Base-by-base conservation (phyloP, 1,140 invertebrate species). In the Geopemphigus sp. region DNA sequence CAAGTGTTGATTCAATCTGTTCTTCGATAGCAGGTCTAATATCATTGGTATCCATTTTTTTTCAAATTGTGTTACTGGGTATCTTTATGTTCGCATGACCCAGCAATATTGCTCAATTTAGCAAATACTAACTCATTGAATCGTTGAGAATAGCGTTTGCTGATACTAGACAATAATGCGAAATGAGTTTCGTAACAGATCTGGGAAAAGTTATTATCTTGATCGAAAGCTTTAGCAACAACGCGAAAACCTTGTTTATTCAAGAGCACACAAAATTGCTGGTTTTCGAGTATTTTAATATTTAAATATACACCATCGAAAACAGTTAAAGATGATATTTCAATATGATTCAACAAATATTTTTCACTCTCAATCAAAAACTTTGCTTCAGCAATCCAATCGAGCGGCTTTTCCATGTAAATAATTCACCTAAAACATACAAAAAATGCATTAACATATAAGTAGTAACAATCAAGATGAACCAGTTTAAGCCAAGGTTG, bases 401-500 rank as follows among this genome's bases (percentile, higher is more conserved):
- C 74, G 26, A 61, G 56, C 5, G 74, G 57, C 19, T 26, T 78
- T 78, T 78, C 74, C 74, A 78, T 78, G 57, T 78, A 78, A 78
- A 26, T 45, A 14, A 24, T 61, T 59, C 57, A 61, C 74, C 74
- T 78, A 32, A 61, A 78, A 78, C 17, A 63, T 50, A 74, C n/a
- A 19, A 63, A 47, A 76, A 61, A 61, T 56, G 22, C 11, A 76
- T 57, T 76, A 76, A 76, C n/a, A 32, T 76, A 4, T 39, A 45
- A 32, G 53, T 45, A 57, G 22, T 45, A 24, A 19, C 19, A 59
- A 59, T 59, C 72, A 76, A 76, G 72, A 76, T 76, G 72, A 59
- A 76, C 72, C 72, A 76, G 72, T 76, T 76, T 39, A 76, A 76
- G 22, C 45, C 72, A 76, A 76, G 72, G 72, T 76, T 76, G 29